Evolutionary conservation across 1,140 invertebrate genomes (phyloP), one percentile per base, ranked within the genome.

Genomic region (Luehdorfia chinensis): DNA sequence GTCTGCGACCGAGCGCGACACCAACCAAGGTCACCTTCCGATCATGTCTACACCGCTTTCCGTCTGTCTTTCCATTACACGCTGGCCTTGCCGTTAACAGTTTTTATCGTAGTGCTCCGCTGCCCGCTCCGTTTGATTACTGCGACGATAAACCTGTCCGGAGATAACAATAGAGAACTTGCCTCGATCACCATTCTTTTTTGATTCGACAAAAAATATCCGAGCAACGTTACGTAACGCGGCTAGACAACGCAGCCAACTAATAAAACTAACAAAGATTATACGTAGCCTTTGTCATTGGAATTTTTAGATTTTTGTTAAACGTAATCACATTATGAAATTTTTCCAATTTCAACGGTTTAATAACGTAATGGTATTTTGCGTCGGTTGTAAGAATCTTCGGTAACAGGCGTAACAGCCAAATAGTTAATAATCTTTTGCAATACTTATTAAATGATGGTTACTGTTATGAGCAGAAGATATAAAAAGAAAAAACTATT

Each of bases 1-100:
- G 68, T 66, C 63, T 69, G 69, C 62, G 58, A 60, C 51, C 53
- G 52, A 74, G 61, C 75, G 67, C 65, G 58, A 76, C 70, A 64
- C 60, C 56, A 55, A 25, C 66, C 77, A 81, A 84, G 77, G 77
- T 64, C 72, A 63, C 47, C 32, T 57, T 47, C 44, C 37, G 50
- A 51, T n/a, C n/a, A n/a, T n/a, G n/a, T n/a, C n/a, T n/a, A 56
- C 54, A 52, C 66, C 66, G 69, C 54, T n/a, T n/a, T n/a, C n/a
- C n/a, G n/a, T n/a, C n/a, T n/a, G n/a, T n/a, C n/a, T n/a, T n/a
- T 55, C 62, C 63, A 69, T 67, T 65, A 60, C 69, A 37, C 52
- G 37, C 31, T 60, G 67, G 55, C 71, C 70, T 75, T 75, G 70
- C 43, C 48, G 55, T 58, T 57, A 57, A 50, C 47, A 61, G 43